Evolutionary conservation across 2,113 vertebrate genomes (phyloP).

Genomic region (Gymnocephalus cernua): DNA sequence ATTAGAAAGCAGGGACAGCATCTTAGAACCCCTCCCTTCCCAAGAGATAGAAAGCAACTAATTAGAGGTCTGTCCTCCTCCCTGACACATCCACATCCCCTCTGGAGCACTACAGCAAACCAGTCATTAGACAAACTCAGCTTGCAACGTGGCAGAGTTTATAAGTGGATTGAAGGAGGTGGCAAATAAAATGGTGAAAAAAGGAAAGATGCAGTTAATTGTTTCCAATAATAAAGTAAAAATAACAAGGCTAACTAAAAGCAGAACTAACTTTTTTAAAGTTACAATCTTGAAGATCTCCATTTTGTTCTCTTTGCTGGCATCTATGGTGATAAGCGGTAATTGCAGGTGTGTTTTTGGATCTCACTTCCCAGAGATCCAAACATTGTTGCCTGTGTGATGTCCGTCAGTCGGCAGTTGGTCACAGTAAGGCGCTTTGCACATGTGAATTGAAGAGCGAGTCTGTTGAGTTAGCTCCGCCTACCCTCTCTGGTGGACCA

Average conservation of each 20-base stretch:
- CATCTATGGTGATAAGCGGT: no score
- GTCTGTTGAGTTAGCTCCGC: no score
- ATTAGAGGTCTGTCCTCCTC: constrained; percentile 78
- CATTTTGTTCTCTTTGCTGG: no score
- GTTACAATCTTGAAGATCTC: no score
- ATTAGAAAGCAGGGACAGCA: constrained; percentile 76
- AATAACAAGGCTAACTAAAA: background rate
- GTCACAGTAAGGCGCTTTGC: no score
- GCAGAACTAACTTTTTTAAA: background rate
- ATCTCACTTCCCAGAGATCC: no score
- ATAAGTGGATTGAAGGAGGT: constrained; percentile 27
- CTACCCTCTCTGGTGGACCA: no score
- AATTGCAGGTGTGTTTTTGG: no score
- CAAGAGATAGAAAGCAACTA: constrained; percentile 73
- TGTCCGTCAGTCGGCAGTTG: no score
- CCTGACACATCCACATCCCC: constrained; percentile 62
- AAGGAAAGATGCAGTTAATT: constrained; percentile 15
- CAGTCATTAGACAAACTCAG: constrained; percentile 39
- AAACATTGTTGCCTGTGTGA: no score
- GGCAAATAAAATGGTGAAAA: constrained; percentile 33
- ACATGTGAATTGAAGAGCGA: no score
- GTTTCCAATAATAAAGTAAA: constrained; percentile 4
- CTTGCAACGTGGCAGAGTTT: constrained; percentile 35
- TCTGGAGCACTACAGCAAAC: constrained; percentile 49
- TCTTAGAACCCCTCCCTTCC: constrained; percentile 67